Evolutionary conservation across 2,888 invertebrate species (phyloP).

Genomic region (Heliconius erato): DNA sequence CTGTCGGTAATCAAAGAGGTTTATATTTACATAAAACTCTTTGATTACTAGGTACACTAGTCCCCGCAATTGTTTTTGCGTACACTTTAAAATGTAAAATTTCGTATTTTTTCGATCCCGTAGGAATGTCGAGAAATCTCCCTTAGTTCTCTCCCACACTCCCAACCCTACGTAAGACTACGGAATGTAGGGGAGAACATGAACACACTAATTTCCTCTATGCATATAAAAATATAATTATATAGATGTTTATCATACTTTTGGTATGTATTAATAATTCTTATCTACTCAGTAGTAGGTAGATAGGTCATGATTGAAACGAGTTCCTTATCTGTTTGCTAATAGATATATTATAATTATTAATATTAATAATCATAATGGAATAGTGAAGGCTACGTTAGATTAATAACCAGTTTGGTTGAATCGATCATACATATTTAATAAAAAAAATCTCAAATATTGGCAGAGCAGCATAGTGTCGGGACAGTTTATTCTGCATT

Average conservation of each 20-base stretch:
- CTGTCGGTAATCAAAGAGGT: background rate
- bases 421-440: background rate
- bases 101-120: no score
- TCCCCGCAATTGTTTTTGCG: no score
- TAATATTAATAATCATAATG: conserved; percentile 11
- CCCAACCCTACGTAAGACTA: no score
- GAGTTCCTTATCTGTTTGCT: conserved; percentile 18
- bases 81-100: no score
- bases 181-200: no score
- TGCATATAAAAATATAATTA: background rate
- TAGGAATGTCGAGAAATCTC: no score
- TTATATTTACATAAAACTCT: no score
- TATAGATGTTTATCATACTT: background rate
- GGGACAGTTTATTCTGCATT: no score
- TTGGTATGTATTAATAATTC: conserved; percentile 8
- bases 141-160: no score
- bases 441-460: no score
- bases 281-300: conserved; percentile 10
- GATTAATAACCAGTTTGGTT: conserved; percentile 1
- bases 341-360: conserved; percentile 16
- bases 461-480: no score
- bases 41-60: no score
- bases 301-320: conserved; percentile 26
- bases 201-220: background rate
- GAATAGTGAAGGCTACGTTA: conserved; percentile 1